phyloP scores from a whole-genome alignment of 2,797 vertebrate species.

The Carapus acus region DNA sequence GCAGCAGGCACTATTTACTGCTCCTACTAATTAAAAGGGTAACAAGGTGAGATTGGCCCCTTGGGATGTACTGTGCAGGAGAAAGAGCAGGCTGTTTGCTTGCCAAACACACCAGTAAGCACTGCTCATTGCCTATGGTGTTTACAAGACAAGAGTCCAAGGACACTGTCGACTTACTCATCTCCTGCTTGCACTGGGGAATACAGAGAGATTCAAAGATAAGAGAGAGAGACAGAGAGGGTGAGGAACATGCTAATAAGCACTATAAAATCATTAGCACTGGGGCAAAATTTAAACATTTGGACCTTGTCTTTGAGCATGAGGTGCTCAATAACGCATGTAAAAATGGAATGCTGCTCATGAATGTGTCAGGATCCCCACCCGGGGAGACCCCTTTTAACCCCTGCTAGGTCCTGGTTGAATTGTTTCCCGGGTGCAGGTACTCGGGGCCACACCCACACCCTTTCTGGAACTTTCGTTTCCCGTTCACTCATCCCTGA shows the following conservation, averaged over 20 bases:
- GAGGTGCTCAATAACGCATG: constrained; percentile 38
- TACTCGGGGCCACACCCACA: too few species aligned
- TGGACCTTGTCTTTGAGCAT: constrained; percentile 42
- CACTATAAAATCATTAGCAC: constrained; percentile 49
- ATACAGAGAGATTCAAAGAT: constrained; percentile 46
- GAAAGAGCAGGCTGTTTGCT: constrained; percentile 39
- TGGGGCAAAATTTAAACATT: constrained; percentile 48
- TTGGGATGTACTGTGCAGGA: constrained; percentile 39
- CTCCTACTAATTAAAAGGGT: constrained; percentile 77
- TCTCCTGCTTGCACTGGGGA: constrained; percentile 43
- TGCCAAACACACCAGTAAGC: constrained; percentile 45
- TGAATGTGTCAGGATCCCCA: constrained; percentile 52
- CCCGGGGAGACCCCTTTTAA: constrained; percentile 23
- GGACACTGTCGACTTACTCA: constrained; percentile 55
- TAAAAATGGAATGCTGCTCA: constrained; percentile 50
- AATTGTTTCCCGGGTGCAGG: too few species aligned
- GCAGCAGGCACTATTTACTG: constrained; percentile 68
- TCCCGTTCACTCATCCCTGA: too few species aligned
- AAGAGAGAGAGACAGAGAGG: constrained; percentile 19
- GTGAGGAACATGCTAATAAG: constrained; percentile 23
- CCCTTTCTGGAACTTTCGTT: too few species aligned
- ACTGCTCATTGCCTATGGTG: constrained; percentile 50
- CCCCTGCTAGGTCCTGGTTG: too few species aligned
- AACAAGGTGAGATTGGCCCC: constrained; percentile 70
- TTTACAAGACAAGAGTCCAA: constrained; percentile 55